Base-by-base conservation (phyloP, 2,113 vertebrate genomes). In the Pithys albifrons region DNA sequence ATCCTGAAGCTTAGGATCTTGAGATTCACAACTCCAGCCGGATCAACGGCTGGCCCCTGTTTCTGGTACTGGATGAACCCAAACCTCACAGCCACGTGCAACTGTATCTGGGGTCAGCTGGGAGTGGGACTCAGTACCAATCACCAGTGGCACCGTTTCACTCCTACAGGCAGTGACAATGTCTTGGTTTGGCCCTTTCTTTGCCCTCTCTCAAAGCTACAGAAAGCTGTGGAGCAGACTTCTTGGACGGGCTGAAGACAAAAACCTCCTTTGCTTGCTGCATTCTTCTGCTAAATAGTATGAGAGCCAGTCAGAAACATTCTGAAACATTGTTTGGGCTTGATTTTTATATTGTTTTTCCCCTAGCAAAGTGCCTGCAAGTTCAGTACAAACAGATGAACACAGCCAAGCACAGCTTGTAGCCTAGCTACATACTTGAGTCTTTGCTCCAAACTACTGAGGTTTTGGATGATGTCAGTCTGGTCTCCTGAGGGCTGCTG, bases 401-500 rank as follows among this genome's bases (percentile, higher is more conserved):
- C 52, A 48, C 1, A 65, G 67, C 10, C 39, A 46, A 78, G 83
- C 92, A 81, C 73, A 52, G 86, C 65, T 72, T 80, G 83, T 70
- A 94, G 75, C 93, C 69, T 41, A 71, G 92, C 67, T 77, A 69
- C 90, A 33, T 4, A 28, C 52, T 87, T 84, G 65, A 92, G 96
- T 73, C 73, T 93, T 65, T 84, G 85, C 88, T 78, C 76, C 91
- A 45, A 89, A 57, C 73, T 49, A 1, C 84, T 94, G 95, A 97
- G 93, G 93, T 96, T 97, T 94, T 89, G 88, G 67, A 70, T 96
- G 92, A 96, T 94, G 95, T 97, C 95, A 95, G 77, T 57, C 79
- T 85, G 78, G 81, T 94, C 92, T 92, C 95, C 88, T 52, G 55
- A 94, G 92, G 86, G 92, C 79, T 96, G 96, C 95, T 95, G 93